Evolutionary conservation across 1,140 invertebrate genomes (phyloP).

Genomic region (Drosophila truncata): DNA sequence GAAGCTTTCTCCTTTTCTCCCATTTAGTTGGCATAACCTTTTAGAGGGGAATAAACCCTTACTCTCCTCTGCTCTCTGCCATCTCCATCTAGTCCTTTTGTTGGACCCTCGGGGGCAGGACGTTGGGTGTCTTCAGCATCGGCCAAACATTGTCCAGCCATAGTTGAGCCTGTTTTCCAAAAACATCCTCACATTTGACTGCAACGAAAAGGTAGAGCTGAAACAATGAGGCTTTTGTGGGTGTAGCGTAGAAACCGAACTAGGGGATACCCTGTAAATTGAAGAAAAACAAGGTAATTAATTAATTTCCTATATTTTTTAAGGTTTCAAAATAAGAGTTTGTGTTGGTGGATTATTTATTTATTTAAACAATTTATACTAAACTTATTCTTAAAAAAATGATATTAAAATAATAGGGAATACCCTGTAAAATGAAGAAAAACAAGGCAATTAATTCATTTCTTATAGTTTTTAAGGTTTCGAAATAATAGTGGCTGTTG

Average conservation of each 20-base stretch:
- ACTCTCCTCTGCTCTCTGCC: too few relatives aligned
- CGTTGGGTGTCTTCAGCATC: conserved; percentile 24
- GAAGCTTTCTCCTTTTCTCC: background rate
- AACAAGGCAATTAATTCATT: background rate
- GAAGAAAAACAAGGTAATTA: too few relatives aligned
- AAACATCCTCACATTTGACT: conserved; percentile 33
- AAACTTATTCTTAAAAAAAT: too few relatives aligned
- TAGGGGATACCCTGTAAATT: background rate
- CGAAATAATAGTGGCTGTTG: background rate
- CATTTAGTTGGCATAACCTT: conserved; percentile 44
- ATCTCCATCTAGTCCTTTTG: conserved; percentile 14
- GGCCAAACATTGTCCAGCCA: conserved; percentile 28
- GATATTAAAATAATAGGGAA: too few relatives aligned
- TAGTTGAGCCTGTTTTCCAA: conserved; percentile 18
- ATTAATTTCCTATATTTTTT: background rate
- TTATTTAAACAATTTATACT: too few relatives aligned
- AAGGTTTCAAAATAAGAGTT: too few relatives aligned
- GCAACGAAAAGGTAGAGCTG: conserved; percentile 17
- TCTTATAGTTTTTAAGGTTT: background rate
- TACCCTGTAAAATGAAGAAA: background rate
- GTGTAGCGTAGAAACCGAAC: too few relatives aligned
- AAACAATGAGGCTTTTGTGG: background rate
- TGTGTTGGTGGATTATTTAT: background rate
- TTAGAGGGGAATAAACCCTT: conserved; percentile 5
- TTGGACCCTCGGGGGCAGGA: conserved; percentile 8